phyloP scores from a whole-genome alignment of 2,797 vertebrate species.

The Cynopterus sphinx region DNA sequence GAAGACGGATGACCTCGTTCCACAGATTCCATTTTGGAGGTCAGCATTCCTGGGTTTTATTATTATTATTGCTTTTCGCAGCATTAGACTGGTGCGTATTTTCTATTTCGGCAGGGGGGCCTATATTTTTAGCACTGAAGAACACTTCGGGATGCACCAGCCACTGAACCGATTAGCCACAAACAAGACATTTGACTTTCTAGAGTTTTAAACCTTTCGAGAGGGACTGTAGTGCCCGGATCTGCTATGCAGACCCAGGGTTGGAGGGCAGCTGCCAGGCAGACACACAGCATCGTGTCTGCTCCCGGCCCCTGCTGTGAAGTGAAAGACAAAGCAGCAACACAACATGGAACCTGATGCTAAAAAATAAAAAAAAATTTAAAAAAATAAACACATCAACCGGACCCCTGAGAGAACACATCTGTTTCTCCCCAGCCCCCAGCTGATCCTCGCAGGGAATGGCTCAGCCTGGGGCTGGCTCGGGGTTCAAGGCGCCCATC shows the following conservation, averaged over 20 bases:
- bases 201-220: not conserved
- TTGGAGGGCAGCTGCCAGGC: not conserved
- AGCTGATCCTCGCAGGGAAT: not conserved
- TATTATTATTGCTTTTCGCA: not conserved
- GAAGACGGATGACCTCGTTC: not conserved
- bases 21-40: not conserved
- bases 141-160: not conserved
- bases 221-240: not conserved
- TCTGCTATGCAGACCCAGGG: no score
- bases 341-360: not conserved
- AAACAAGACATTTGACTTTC: not conserved
- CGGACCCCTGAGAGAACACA: not conserved
- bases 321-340: not conserved
- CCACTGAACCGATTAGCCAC: not conserved
- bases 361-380: not conserved
- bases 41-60: not conserved
- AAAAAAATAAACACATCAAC: not conserved
- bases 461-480: not conserved
- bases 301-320: not conserved
- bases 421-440: no score
- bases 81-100: not conserved
- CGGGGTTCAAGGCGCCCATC: fast-evolving
- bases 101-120: not conserved
- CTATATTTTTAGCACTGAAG: not conserved
- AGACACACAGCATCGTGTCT: fast-evolving